Percentiles rank a stretch among this genome's conserved stretches.
Evolutionary conservation across 1,140 invertebrate species (phyloP).

Genomic region (Lucilia cuprina): DNA sequence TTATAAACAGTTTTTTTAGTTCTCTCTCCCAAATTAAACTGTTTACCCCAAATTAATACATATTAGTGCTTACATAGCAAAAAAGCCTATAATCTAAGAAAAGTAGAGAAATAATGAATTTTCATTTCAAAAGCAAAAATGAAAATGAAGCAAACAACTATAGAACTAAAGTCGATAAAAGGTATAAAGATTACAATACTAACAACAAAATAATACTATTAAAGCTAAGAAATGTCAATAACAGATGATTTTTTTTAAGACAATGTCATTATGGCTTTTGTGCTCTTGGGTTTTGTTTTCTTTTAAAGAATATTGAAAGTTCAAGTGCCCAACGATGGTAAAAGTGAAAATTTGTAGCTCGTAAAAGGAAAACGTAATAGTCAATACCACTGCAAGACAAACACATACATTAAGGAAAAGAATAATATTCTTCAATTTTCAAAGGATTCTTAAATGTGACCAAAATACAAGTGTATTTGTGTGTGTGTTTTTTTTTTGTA

Average conservation of each 20-base stretch:
- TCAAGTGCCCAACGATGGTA: neutral
- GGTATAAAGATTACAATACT: neutral
- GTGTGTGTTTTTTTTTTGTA: neutral
- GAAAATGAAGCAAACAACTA: neutral
- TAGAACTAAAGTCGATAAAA: neutral
- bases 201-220: neutral
- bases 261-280: neutral
- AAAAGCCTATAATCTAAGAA: too few relatives aligned
- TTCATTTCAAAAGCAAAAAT: neutral
- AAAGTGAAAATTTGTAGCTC: too few relatives aligned
- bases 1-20: too few relatives aligned
- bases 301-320: neutral
- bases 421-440: neutral
- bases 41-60: too few relatives aligned
- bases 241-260: neutral
- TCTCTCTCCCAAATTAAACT: too few relatives aligned
- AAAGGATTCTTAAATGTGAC: neutral
- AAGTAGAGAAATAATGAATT: neutral
- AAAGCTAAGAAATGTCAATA: neutral
- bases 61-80: too few relatives aligned
- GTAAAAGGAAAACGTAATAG: too few relatives aligned
- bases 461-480: neutral
- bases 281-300: neutral
- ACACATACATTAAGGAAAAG: too few relatives aligned
- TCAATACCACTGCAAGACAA: too few relatives aligned